Evolutionary conservation across 1,140 invertebrate species (phyloP).

Genomic region (Ectropis grisescens): DNA sequence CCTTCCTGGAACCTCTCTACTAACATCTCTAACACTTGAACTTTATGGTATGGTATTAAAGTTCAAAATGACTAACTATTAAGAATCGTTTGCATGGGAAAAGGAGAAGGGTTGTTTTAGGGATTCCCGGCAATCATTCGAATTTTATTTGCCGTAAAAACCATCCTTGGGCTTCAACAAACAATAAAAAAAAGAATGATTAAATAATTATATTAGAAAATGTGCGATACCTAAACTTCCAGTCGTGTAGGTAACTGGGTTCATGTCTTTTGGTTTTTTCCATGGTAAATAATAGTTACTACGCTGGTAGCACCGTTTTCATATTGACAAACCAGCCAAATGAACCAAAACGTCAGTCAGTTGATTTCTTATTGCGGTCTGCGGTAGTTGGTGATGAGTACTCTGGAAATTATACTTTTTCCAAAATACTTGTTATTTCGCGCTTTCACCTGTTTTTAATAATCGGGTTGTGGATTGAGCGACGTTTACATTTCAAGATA

Average conservation of each 20-base stretch:
- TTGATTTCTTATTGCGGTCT: slow-evolving; percentile 45
- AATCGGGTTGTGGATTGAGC: no score
- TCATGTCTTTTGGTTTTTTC: neutral
- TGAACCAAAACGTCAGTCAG: slow-evolving; percentile 20
- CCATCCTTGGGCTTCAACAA: no score
- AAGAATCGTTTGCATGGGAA: no score
- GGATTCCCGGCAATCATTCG: no score
- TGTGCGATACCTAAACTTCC: neutral
- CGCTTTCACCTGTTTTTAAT: slow-evolving; percentile 50
- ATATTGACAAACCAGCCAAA: neutral
- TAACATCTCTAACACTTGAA: no score
- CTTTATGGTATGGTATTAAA: no score
- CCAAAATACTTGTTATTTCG: slow-evolving; percentile 25
- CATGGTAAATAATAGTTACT: neutral
- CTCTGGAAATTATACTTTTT: slow-evolving; percentile 16
- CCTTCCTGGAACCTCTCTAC: no score
- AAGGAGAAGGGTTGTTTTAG: no score
- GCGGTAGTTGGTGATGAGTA: slow-evolving; percentile 22
- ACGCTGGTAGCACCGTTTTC: no score
- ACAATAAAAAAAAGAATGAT: neutral
- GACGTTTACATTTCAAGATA: no score
- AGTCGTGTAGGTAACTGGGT: neutral
- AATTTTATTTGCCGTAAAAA: no score
- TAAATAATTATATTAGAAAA: neutral
- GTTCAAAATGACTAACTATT: no score